Evolutionary conservation across 2,113 vertebrate genomes (phyloP), one percentile per base, ranked within the genome.

Genomic region (Dasyornis broadbenti): DNA sequence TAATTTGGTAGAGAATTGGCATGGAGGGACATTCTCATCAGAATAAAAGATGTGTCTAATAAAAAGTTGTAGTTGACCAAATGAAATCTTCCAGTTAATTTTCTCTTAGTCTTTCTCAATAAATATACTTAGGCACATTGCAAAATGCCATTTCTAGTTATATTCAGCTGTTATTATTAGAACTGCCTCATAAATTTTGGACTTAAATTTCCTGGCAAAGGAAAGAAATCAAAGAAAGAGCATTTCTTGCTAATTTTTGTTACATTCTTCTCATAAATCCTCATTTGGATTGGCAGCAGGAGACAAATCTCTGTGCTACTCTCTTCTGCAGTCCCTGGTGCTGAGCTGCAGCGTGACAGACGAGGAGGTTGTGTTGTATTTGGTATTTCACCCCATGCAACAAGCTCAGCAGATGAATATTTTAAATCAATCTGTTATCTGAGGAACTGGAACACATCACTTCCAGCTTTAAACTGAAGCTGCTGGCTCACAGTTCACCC

Each of bases 21-120:
- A 61, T 1, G 1, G 75, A 91, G 42, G 42, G 72, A 52, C 71
- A 59, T 72, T 86, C 28, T 89, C 71, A 77, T 50, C 63, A 50
- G 76, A 77, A 80, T 65, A 70, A 77, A 82, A 68, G 71, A 76
- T 68, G 13, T 39, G 68, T 60, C 42, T 82, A 40, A 82, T 59
- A 73, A 73, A 84, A 87, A 56, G 28, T 63, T 72, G 66, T 21
- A 63, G 30, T 71, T 81, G 35, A 64, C 53, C 65, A 72, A 79
- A 86, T 73, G 31, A 94, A 87, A 57, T 76, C 53, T 93, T 53
- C 15, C 35, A 40, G 60, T 78, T 94, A 70, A 86, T 89, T 91
- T 95, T 85, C 53, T 61, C 63, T 82, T n/a, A 79, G 57, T 45
- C 19, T 79, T 91, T 68, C 10, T 5, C 53, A 65, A 44, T 66